Percentiles rank a stretch among this genome's conserved stretches.
phyloP scores from a whole-genome alignment of 1,140 invertebrate genomes.

The Drosophila arawakana region DNA sequence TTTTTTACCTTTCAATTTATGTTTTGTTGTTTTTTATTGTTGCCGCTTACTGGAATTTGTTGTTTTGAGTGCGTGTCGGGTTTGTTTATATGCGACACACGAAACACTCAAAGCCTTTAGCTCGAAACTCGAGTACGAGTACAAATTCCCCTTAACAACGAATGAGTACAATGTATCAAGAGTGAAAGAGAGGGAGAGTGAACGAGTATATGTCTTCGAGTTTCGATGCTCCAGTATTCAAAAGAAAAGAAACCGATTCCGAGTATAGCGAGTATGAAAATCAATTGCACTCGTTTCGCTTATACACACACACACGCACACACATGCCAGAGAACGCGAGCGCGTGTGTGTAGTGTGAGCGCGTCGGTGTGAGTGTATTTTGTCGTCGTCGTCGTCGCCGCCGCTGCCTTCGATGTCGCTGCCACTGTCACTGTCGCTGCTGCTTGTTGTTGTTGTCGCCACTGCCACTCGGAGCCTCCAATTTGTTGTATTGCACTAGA shows the following conservation, averaged over 20 bases:
- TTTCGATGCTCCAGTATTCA: slow-evolving; percentile 13
- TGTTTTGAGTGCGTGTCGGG: slow-evolving; percentile 21
- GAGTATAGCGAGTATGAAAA: slow-evolving; percentile 40
- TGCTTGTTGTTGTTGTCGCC: slow-evolving; percentile 13
- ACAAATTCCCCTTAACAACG: background rate
- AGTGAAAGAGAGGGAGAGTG: no score
- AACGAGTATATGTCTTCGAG: slow-evolving; percentile 6
- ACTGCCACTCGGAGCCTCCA: slow-evolving; percentile 10
- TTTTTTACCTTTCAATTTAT: background rate
- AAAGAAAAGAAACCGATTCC: slow-evolving; percentile 4
- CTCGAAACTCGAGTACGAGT: slow-evolving; percentile 2
- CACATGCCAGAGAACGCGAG: slow-evolving; percentile 20
- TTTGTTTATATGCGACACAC: slow-evolving; percentile 33
- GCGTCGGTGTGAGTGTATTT: slow-evolving; percentile 39
- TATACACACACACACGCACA: slow-evolving; percentile 47
- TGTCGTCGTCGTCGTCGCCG: slow-evolving; percentile 29
- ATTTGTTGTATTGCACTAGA: slow-evolving; percentile 20
- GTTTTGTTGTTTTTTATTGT: background rate
- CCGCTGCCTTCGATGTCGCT: slow-evolving; percentile 15
- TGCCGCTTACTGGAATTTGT: background rate
- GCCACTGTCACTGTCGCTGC: slow-evolving; percentile 3
- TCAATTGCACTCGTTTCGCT: slow-evolving; percentile 57
- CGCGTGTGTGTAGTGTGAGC: slow-evolving; percentile 46
- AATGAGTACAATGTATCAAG: no score
- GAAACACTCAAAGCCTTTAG: slow-evolving; percentile 22